These are phyloP conservation scores for Timema podura DNA, from an alignment of 2,888 invertebrate genomes.

Conservation along the genomic window DNA sequence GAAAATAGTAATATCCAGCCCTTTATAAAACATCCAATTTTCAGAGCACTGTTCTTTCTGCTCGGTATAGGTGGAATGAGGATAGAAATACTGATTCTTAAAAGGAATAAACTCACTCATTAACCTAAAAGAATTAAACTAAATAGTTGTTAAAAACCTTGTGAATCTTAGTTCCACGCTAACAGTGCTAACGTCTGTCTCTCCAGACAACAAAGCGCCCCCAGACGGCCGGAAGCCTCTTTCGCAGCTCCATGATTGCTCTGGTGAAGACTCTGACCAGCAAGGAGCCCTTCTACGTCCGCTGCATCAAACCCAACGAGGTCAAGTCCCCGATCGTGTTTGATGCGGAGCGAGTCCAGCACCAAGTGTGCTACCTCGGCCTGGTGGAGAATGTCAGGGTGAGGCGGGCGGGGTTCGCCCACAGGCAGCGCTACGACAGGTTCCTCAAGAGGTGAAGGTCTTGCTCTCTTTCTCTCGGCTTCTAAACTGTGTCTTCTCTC, in stretches of 20 bases:
- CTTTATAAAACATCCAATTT: too few species aligned
- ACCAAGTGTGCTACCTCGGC: constrained; percentile 82
- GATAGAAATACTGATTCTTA: too few species aligned
- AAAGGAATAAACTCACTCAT: too few species aligned
- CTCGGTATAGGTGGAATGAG: too few species aligned
- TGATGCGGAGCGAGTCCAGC: constrained; percentile 72
- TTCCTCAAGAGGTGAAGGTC: constrained; percentile 71
- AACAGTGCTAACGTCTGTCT: too few species aligned
- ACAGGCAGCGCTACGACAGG: constrained; percentile 87
- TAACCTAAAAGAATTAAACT: too few species aligned
- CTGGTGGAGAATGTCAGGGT: constrained; percentile 94
- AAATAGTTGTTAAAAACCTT: too few species aligned
- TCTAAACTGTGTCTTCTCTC: not conserved
- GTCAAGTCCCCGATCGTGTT: constrained; percentile 82
- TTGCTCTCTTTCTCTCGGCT: not conserved
- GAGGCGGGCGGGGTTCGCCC: constrained; percentile 94
- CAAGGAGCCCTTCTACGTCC: constrained; percentile 95
- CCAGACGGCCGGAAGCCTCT: constrained; percentile 87
- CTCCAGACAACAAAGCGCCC: constrained; percentile 89
- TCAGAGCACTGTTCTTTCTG: too few species aligned
- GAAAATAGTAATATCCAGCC: too few species aligned
- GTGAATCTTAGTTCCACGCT: too few species aligned
- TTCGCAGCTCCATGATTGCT: constrained; percentile 91
- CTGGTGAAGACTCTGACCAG: constrained; percentile 81
- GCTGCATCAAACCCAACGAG: constrained; percentile 97